Percentiles rank a stretch among this genome's conserved stretches.
Conservation (phyloP, 2,888 invertebrate genomes). For the Spicauda simplicius region DNA sequence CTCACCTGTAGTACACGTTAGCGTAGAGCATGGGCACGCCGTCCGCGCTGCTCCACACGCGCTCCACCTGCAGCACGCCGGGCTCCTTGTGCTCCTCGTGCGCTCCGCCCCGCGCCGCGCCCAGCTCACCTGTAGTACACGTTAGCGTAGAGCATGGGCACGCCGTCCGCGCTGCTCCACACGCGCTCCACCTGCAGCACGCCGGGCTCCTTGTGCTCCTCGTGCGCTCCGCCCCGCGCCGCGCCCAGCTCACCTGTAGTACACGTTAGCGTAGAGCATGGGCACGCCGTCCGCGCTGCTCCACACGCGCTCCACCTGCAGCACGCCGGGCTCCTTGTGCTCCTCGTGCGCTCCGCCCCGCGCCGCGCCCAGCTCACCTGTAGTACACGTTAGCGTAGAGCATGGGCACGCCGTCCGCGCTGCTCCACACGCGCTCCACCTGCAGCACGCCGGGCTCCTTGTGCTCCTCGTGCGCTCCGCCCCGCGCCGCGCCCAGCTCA, state of each 20-base stretch:
- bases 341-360: constrained; percentile 88
- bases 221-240: constrained; percentile 87
- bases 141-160: constrained; percentile 96
- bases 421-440: constrained; percentile 95
- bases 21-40: constrained; percentile 95
- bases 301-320: constrained; percentile 95
- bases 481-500: constrained; percentile 84
- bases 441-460: constrained; percentile 92
- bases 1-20: constrained; percentile 90
- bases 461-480: constrained; percentile 87
- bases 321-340: constrained; percentile 90
- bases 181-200: constrained; percentile 95
- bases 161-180: constrained; percentile 92
- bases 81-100: constrained; percentile 89
- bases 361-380: constrained; percentile 81
- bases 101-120: constrained; percentile 87
- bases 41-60: constrained; percentile 93
- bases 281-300: constrained; percentile 92
- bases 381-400: constrained; percentile 96
- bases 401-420: constrained; percentile 92
- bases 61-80: constrained; percentile 94
- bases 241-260: constrained; percentile 85
- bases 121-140: constrained; percentile 87
- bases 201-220: constrained; percentile 90
- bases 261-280: constrained; percentile 96